Evolutionary conservation across 2,797 vertebrate genomes (phyloP), one percentile per base, ranked within the genome.

Genomic region (Chiroxiphia lanceolata): DNA sequence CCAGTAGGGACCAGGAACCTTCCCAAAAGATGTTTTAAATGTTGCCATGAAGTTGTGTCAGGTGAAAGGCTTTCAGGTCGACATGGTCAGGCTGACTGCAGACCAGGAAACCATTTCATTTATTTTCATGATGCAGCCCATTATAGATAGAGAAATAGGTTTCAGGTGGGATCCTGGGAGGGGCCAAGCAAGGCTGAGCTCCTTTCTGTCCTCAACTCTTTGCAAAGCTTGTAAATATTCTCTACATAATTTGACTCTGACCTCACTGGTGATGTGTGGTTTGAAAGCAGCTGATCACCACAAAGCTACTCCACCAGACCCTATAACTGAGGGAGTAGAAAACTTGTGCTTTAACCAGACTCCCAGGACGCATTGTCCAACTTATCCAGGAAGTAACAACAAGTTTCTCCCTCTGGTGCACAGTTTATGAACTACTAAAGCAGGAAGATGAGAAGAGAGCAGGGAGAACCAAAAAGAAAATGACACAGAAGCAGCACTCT

Each of bases 61-160:
- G 44, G 48, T 75, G 59, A 60, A 87, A 68, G 47, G 33, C 17
- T 50, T 60, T 34, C 54, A 34, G 2, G 7, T 33, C 33, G 56
- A 48, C 54, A 33, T 4, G n/a, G 31, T 22, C 84, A 89, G 44
- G 25, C 6, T 26, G 65, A 34, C 9, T 56, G 16, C 9, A 89
- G 29, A 75, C 17, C n/a, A 82, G 13, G 44, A 82, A 87, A 71
- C 3, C 2, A 25, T 19, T 54, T 38, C 1, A 21, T 79, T 93
- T 33, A 23, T 42, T 31, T 3, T 17, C 15, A 63, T 1, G 2
- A 33, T 1, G 0, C 2, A 76, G 18, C 11, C 45, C 40, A 0
- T 22, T 34, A 3, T 0, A 50, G 51, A 34, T 2, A 1, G 0
- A 76, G 33, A 61, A 56, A 38, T 15, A 2, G 31, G 53, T 65